Base-by-base conservation (phyloP, 1,140 invertebrate species). In the Bombus polaris region DNA sequence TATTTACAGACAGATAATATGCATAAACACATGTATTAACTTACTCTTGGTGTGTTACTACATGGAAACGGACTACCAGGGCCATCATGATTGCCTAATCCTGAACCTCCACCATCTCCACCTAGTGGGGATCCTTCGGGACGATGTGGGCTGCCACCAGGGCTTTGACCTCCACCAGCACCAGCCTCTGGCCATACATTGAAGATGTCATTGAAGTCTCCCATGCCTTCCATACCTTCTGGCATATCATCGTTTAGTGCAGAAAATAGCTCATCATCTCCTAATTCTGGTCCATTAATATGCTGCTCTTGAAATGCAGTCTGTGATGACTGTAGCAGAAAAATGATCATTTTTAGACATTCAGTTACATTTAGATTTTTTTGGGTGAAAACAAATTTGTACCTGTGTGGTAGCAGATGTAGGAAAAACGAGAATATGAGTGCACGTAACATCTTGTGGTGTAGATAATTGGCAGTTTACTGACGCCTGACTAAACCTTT, bases 381-480 rank as follows among this genome's bases (percentile, higher is more conserved):
- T n/a, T n/a, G n/a, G n/a, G n/a, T 12, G 28, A 25, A 42, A 28
- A 35, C 15, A 42, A 9, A 66, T 79, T 68, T 88, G 92, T 95
- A 98, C 98, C 97, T 98, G 98, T 81, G 98, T 98, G 57, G 98
- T 99, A 47, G 99, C 98, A 81, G 98, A 99, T 15, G 98, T 99
- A 73, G 99, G 99, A 95, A 99, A 99, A 85, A 99, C 99, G 84
- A 99, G 96, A 89, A 99, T 99, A 94, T 99, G 99, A 74, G 99
- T 99, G 93, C 98, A 98, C 74, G 98, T 98, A 74, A 99, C 98
- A 95, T 99, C 99, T 91, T 99, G 97, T 12, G 98, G 98, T 73
- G 98, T 99, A 74, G 97, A 98, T 80, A 99, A 96, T 89, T 98
- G 97, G 94, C 97, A 97, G 95, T 98, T 97, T 93, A 97, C 97